Evolutionary conservation across 2,888 invertebrate genomes (phyloP), one percentile per base, ranked within the genome.

Genomic region (Drosophila pseudotalamancana): DNA sequence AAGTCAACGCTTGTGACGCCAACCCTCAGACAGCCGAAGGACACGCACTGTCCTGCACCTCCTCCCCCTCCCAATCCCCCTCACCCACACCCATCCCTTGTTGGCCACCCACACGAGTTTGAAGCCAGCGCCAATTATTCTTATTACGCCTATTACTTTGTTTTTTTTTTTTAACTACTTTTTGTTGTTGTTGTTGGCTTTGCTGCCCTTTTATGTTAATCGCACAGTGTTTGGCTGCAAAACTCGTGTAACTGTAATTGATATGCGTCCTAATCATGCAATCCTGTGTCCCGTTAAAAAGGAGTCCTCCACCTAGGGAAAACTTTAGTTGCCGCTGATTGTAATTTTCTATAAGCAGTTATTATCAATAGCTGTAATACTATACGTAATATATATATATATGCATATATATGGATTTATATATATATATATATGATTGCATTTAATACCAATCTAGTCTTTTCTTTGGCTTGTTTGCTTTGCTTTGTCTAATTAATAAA

Each of bases 161-260:
- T n/a, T n/a, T n/a, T n/a, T 72, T 63, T 70, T 62, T 86, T 77
- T 68, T 81, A 68, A 75, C 83, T 72, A 78, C 79, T 87, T 69
- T 75, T 40, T 34, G 56, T 49, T 64, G 51, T 35, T 49, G 46
- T 48, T 48, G 56, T 48, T 70, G 55, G 56, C 35, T 12, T 63
- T 53, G 84, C 67, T 83, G 80, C 81, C 81, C 86, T 78, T 83
- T 86, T 86, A 82, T 88, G 86, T 76, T 86, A 87, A 87, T 88
- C 88, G 86, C 67, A 49, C 62, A 53, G 68, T 77, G 77, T 66
- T 66, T 64, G 70, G 72, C 70, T 54, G 61, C 27, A 53, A 65
- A 74, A 78, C 71, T 84, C 89, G 79, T 89, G 89, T 89, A 90
- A 89, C 87, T 85, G 88, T 89, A 89, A 89, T 89, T 89, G 89